These are phyloP conservation scores for Mesocentrotus franciscanus DNA, from an alignment of 53 echinoderm and acorn worm species.

Conservation along the genomic window DNA sequence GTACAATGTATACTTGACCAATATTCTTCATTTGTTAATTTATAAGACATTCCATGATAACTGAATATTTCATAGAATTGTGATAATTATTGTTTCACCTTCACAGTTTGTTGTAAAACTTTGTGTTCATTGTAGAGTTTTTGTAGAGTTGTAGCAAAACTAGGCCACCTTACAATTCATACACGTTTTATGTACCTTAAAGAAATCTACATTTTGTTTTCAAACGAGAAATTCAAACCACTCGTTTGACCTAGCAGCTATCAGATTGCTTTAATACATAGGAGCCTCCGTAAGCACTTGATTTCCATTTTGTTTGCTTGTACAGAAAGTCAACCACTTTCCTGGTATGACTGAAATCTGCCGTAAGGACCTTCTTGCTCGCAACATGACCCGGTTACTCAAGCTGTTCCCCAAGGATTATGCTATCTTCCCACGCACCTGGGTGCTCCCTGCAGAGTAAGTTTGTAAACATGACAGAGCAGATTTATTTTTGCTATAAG, in stretches of 20 bases:
- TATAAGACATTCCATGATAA: too few relatives aligned
- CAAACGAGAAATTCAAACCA: background rate
- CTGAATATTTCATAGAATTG: too few relatives aligned
- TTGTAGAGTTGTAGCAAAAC: background rate
- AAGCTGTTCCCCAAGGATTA: slow-evolving; percentile 99
- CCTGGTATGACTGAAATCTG: slow-evolving; percentile 99
- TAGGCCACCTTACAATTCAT: too few relatives aligned
- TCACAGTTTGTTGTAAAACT: background rate
- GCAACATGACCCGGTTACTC: slow-evolving; percentile 90
- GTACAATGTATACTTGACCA: background rate
- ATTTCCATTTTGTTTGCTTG: slow-evolving; percentile 30
- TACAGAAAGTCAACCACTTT: slow-evolving; percentile 99
- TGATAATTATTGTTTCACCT: too few relatives aligned
- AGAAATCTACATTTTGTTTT: background rate
- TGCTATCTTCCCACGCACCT: slow-evolving; percentile 96
- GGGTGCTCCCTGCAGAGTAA: slow-evolving; percentile 99
- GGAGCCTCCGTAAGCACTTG: background rate
- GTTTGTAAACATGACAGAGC: slow-evolving; percentile 64
- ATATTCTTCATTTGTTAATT: too few relatives aligned
- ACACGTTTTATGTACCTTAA: background rate
- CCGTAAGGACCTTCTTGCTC: slow-evolving; percentile 93
- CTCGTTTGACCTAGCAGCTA: slow-evolving; percentile 29
- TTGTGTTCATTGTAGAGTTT: background rate
- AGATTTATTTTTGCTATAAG: background rate
- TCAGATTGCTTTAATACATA: background rate